Base-by-base conservation (phyloP, 2,113 vertebrate genomes). In the Hemichromis elongatus region DNA sequence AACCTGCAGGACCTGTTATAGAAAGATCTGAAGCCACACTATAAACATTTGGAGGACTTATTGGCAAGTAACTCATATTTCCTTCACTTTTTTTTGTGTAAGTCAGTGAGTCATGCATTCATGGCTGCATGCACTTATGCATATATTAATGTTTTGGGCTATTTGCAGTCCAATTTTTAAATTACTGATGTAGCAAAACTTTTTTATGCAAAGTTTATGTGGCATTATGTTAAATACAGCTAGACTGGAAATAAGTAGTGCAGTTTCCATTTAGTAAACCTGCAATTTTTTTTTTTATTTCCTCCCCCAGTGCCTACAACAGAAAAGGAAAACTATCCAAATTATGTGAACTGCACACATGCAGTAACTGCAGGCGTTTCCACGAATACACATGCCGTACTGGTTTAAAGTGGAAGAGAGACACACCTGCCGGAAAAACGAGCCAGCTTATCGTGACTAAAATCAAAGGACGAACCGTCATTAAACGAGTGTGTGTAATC, bases 121-220 rank as follows among this genome's bases (percentile, higher is more conserved):
- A 73, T 28, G 6, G 68, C 68, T 47, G 59, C 33, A 63, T 5
- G 11, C 21, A 21, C 59, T 63, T 63, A 63, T 63, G 59, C 59
- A 21, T 37, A 6, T 47, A 28, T 28, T 73, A 18, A 47, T 47
- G 68, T 73, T 50, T 50, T 50, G 42, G 9, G 42, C 42, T 18
- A 47, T 73, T 47, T 47, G 42, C 66, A 47, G 40, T 70, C 16
- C 14, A 45, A 73, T 21, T 26, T 24, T 28, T 73, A 28, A 40
- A 47, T 73, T 73, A 47, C 66, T 47, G 40, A 47, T 47, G 9
- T 47, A 73, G 47, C 12, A 73, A 73, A 66, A 73, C 24, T 26
- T 73, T 73, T 24, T 73, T 10, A 70, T 70, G 40, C 66, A 70
- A 45, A 18, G 21, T 73, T 73, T 18, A 47, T 9, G 0, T 19